Evolutionary conservation across 1,140 invertebrate genomes (phyloP).

Genomic region (Drosophila sulfurigaster): DNA sequence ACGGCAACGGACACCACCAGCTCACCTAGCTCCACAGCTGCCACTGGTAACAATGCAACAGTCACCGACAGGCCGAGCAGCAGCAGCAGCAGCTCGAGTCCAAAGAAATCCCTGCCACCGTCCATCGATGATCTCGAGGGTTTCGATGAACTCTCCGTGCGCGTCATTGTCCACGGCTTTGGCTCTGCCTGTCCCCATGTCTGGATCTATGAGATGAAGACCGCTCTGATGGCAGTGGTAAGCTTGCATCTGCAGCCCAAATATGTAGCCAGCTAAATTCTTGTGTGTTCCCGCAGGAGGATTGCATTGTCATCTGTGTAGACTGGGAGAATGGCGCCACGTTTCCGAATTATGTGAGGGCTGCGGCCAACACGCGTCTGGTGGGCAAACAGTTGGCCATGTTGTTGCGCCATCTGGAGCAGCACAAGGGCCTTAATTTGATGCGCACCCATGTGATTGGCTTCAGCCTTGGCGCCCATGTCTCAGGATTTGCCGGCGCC

Average conservation of each 20-base stretch:
- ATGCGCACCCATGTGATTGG: slow-evolving; percentile 94
- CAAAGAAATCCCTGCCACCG: slow-evolving; percentile 50
- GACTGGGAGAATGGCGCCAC: slow-evolving; percentile 97
- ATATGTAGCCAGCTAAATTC: not conserved
- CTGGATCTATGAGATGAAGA: slow-evolving; percentile 97
- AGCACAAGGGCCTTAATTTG: slow-evolving; percentile 80
- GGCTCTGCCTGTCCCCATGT: slow-evolving; percentile 94
- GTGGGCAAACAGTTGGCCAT: slow-evolving; percentile 96
- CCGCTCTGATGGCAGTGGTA: slow-evolving; percentile 94
- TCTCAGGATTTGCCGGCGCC: slow-evolving; percentile 96
- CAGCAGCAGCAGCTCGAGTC: slow-evolving; percentile 15
- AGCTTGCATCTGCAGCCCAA: slow-evolving; percentile 70
- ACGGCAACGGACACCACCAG: slow-evolving; percentile 23
- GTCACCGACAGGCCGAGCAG: slow-evolving; percentile 42
- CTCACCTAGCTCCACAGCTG: not conserved
- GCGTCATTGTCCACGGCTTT: slow-evolving; percentile 97
- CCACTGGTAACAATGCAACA: not conserved
- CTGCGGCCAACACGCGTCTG: slow-evolving; percentile 95
- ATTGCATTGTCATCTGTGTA: slow-evolving; percentile 96
- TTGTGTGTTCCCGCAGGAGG: slow-evolving; percentile 87
- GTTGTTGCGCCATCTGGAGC: slow-evolving; percentile 86
- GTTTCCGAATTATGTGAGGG: slow-evolving; percentile 96
- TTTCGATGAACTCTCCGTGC: slow-evolving; percentile 88
- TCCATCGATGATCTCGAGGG: slow-evolving; percentile 77
- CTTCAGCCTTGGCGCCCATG: slow-evolving; percentile 96